Evolutionary conservation across 2,113 vertebrate genomes (phyloP).

Genomic region (Numida meleagris): DNA sequence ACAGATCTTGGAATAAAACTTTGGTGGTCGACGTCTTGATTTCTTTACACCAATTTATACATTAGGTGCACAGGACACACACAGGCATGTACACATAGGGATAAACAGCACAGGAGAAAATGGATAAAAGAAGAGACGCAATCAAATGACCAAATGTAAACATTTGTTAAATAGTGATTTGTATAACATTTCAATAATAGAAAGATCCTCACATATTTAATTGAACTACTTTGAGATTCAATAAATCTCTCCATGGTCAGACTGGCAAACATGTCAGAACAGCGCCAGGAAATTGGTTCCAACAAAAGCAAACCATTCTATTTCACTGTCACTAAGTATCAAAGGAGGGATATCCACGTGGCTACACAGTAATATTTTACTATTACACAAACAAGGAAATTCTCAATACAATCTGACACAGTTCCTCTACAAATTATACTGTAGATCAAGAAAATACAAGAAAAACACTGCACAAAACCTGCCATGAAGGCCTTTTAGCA

Average conservation of each 20-base stretch:
- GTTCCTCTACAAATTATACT: not conserved
- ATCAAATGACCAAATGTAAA: not conserved
- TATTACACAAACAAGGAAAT: not conserved
- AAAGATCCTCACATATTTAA: not conserved
- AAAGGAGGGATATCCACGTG: not conserved
- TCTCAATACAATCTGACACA: not conserved
- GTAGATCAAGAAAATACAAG: not conserved
- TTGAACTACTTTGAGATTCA: not conserved
- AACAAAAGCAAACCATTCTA: not conserved
- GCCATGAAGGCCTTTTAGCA: not conserved
- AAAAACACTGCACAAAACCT: not conserved
- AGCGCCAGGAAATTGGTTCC: not conserved
- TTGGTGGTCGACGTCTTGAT: no score
- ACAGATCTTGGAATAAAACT: not conserved
- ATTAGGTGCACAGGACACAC: slow-evolving; percentile 10
- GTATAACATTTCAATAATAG: not conserved
- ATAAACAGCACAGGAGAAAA: slow-evolving; percentile 14
- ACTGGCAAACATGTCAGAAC: not conserved
- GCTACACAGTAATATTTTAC: not conserved
- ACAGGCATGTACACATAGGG: slow-evolving; percentile 65
- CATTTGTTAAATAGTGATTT: not conserved
- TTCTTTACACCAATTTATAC: not conserved
- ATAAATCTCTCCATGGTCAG: not conserved
- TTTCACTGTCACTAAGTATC: not conserved
- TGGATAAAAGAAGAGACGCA: not conserved